Evolutionary conservation across 2,797 vertebrate genomes (phyloP).

Genomic region (Acrocephalus scirpaceus): DNA sequence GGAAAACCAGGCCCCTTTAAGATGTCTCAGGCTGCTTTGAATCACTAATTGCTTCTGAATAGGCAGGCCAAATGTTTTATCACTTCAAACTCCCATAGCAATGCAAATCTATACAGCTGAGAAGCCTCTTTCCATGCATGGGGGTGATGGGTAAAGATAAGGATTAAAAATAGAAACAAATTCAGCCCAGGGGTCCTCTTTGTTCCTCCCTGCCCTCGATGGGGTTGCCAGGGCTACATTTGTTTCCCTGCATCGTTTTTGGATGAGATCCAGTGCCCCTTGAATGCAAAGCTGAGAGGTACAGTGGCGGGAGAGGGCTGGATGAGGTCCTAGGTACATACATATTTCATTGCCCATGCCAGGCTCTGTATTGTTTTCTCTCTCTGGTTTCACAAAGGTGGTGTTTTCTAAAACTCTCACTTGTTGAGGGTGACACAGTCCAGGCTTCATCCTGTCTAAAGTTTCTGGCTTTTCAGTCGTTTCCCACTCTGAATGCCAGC

Average conservation of each 20-base stretch:
- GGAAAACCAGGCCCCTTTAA: conserved; percentile 28
- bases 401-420: conserved; percentile 10
- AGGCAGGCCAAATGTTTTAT: conserved; percentile 48
- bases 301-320: neutral
- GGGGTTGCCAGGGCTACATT: conserved; percentile 58
- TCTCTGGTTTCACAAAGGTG: conserved; percentile 37
- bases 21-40: conserved; percentile 34
- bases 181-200: conserved; percentile 33
- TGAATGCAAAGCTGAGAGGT: conserved; percentile 42
- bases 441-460: neutral
- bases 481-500: neutral
- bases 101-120: conserved; percentile 59
- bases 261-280: conserved; percentile 11
- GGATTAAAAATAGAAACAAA: conserved; percentile 60
- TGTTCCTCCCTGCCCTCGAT: conserved; percentile 19
- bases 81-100: conserved; percentile 42
- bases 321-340: conserved; percentile 36
- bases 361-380: neutral
- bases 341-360: conserved; percentile 19
- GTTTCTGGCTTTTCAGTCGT: neutral
- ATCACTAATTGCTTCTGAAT: conserved; percentile 52
- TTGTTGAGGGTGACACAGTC: neutral
- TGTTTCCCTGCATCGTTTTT: conserved; percentile 45
- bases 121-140: conserved; percentile 29
- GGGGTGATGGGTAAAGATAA: conserved; percentile 55